Conservation (phyloP, 2,888 invertebrate species). For the Margaritifera margaritifera region DNA sequence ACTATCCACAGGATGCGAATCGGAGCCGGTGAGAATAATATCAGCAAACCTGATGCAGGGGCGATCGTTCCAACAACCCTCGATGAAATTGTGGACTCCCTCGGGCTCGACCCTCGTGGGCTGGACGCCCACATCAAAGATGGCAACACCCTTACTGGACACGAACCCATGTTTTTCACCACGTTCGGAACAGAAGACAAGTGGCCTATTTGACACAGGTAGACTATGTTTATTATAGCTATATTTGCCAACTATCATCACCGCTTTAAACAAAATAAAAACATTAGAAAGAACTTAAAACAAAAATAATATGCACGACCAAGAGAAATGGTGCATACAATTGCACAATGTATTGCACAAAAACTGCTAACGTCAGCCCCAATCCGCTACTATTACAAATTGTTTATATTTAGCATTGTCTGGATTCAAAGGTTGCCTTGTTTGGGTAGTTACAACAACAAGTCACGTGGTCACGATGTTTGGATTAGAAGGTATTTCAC, state of each 20-base stretch:
- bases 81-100: conserved; percentile 59
- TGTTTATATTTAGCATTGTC: no score
- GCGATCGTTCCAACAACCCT: conserved; percentile 57
- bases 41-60: conserved; percentile 30
- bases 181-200: conserved; percentile 63
- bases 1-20: conserved; percentile 14
- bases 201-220: conserved; percentile 69
- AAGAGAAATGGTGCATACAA: no score
- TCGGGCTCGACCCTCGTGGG: conserved; percentile 49
- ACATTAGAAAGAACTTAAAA: no score
- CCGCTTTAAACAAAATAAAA: neutral
- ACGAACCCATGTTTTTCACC: conserved; percentile 54
- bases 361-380: no score
- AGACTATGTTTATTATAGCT: conserved; percentile 12
- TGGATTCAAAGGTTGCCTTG: no score
- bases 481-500: no score
- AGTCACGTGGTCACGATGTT: no score
- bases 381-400: no score
- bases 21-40: neutral
- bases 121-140: conserved; percentile 24
- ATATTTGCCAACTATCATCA: conserved; percentile 17
- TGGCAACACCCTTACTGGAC: conserved; percentile 26
- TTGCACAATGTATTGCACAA: no score
- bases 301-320: no score
- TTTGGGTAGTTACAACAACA: no score